A percentile compares a stretch with the other conserved stretches of the same genome.
These are phyloP conservation scores for Cantharis rustica DNA, from an alignment of 2,888 invertebrate genomes.

Conservation along the genomic window DNA sequence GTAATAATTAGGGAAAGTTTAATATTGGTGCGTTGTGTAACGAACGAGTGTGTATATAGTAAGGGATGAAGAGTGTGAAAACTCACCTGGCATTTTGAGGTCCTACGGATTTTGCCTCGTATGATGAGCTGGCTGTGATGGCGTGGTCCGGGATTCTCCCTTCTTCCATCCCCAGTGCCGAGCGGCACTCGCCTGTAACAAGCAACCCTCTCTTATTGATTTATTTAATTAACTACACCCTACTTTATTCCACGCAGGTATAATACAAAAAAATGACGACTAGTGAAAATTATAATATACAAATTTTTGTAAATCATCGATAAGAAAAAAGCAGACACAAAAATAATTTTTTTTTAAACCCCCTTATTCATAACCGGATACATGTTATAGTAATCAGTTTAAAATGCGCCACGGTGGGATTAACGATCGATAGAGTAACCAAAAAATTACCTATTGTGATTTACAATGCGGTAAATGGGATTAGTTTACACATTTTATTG, in stretches of 20 bases:
- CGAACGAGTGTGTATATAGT: not conserved
- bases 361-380: not conserved
- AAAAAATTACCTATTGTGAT: constrained; percentile 2
- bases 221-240: constrained; percentile 25
- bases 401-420: not conserved
- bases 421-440: not conserved
- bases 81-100: constrained; percentile 85
- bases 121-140: constrained; percentile 84
- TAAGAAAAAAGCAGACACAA: not conserved
- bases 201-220: constrained; percentile 31
- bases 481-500: not conserved
- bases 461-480: not conserved
- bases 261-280: not conserved
- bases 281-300: not conserved
- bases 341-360: too few relatives aligned
- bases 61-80: not conserved
- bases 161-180: constrained; percentile 86
- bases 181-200: constrained; percentile 68
- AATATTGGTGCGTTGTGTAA: not conserved
- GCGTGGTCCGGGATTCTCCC: constrained; percentile 83
- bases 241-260: constrained; percentile 15
- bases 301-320: not conserved
- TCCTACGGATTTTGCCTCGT: constrained; percentile 84
- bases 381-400: not conserved
- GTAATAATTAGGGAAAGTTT: not conserved